Conservation (phyloP, 2,797 vertebrate species). For the Xiphophorus birchmanni region DNA sequence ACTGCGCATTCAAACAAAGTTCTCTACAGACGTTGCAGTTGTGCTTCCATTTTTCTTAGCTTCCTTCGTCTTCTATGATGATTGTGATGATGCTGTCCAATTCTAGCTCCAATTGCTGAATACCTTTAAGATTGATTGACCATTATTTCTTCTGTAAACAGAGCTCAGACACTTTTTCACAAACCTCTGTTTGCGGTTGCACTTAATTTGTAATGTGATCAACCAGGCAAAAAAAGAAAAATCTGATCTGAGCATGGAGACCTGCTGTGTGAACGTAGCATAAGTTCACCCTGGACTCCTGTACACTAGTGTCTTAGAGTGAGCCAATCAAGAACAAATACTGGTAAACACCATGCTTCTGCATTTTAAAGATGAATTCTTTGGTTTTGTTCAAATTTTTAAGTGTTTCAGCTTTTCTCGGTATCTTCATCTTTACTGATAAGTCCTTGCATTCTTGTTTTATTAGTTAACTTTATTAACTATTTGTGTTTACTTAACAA, state of each 20-base stretch:
- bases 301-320: not conserved
- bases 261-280: too few relatives aligned
- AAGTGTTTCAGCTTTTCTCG: not conserved
- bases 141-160: not conserved
- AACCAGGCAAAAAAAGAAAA: not conserved
- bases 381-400: not conserved
- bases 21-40: not conserved
- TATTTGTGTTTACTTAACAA: not conserved
- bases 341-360: not conserved
- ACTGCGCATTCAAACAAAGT: not conserved
- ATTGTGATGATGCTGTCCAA: not conserved
- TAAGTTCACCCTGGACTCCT: not conserved
- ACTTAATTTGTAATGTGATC: not conserved
- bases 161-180: too few relatives aligned
- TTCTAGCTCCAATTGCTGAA: not conserved
- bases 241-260: too few relatives aligned
- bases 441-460: not conserved
- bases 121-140: not conserved
- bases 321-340: not conserved
- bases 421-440: not conserved
- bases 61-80: not conserved
- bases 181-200: not conserved
- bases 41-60: not conserved
- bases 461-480: not conserved
- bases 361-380: not conserved